Evolutionary conservation across 2,113 vertebrate genomes (phyloP).

Genomic region (Climacteris rufus): DNA sequence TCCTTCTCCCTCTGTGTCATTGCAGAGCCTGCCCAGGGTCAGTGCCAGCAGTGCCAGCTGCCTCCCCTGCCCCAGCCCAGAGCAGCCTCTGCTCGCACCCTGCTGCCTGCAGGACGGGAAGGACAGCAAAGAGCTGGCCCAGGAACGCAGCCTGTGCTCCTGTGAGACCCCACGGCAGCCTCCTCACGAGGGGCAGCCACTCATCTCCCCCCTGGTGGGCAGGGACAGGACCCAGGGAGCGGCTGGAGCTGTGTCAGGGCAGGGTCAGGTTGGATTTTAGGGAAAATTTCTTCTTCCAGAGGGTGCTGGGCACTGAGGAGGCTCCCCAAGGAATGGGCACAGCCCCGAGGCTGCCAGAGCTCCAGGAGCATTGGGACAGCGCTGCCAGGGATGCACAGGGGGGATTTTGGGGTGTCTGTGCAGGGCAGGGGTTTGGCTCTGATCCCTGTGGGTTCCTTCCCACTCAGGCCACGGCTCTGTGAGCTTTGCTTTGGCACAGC

Average conservation of each 20-base stretch:
- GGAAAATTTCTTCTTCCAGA: not conserved
- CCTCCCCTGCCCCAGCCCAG: not conserved
- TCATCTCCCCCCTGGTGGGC: not conserved
- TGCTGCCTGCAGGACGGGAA: not conserved
- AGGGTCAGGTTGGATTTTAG: accelerated
- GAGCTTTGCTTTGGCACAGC: not conserved
- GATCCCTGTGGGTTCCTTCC: not conserved
- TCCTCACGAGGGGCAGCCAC: not conserved
- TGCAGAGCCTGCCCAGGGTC: not conserved
- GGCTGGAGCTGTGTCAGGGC: not conserved
- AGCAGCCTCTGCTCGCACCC: not conserved
- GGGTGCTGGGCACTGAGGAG: not conserved
- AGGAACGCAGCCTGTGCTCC: not conserved
- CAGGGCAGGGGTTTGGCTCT: too few relatives aligned
- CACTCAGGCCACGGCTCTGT: not conserved
- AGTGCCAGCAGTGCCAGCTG: not conserved
- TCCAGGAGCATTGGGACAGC: not conserved
- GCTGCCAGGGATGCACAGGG: not conserved
- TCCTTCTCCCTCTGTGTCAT: not conserved
- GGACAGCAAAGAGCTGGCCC: not conserved
- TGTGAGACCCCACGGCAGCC: not conserved
- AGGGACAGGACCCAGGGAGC: too few relatives aligned
- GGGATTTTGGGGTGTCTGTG: not conserved
- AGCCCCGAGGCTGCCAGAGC: not conserved
- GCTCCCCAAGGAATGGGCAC: not conserved